Percentiles rank a stretch among this genome's conserved stretches.
Conservation (phyloP, 2,797 vertebrate genomes). For the Paramormyrops hopkinsi region DNA sequence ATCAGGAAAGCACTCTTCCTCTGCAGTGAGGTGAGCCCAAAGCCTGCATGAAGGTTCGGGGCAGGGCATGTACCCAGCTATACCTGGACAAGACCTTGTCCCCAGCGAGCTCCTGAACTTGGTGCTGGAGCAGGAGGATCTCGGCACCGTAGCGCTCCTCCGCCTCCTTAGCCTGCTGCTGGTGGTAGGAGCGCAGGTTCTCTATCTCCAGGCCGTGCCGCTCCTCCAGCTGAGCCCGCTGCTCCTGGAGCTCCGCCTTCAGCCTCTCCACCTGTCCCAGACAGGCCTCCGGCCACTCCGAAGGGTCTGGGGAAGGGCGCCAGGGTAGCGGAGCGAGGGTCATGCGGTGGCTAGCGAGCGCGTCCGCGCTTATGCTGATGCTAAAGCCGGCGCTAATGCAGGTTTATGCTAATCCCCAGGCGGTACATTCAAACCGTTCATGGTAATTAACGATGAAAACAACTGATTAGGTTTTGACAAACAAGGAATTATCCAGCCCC, state of each 20-base stretch:
- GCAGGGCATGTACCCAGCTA: background rate
- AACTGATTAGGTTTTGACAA: background rate
- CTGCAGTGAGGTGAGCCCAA: background rate
- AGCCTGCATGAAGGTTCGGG: background rate
- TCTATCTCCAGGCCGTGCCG: slow-evolving; percentile 69
- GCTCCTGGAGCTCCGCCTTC: slow-evolving; percentile 57
- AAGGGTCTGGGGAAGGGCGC: slow-evolving; percentile 33
- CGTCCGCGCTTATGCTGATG: background rate
- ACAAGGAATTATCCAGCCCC: background rate
- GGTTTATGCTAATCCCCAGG: background rate
- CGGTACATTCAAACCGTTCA: background rate
- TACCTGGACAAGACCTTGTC: slow-evolving; percentile 62
- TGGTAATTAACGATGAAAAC: background rate
- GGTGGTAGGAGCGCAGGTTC: slow-evolving; percentile 65
- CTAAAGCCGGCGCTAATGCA: background rate
- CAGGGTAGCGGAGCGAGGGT: slow-evolving; percentile 8
- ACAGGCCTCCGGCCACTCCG: slow-evolving; percentile 27
- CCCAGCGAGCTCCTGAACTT: slow-evolving; percentile 55
- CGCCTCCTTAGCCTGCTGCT: slow-evolving; percentile 66
- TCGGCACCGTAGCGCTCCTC: slow-evolving; percentile 66
- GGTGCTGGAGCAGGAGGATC: slow-evolving; percentile 63
- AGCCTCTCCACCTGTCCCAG: slow-evolving; percentile 49
- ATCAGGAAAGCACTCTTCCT: background rate
- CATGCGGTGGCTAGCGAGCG: background rate
- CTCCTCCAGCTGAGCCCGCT: slow-evolving; percentile 63